Evolutionary conservation across 2,888 invertebrate species (phyloP).

Genomic region (Drosophila picticornis): DNA sequence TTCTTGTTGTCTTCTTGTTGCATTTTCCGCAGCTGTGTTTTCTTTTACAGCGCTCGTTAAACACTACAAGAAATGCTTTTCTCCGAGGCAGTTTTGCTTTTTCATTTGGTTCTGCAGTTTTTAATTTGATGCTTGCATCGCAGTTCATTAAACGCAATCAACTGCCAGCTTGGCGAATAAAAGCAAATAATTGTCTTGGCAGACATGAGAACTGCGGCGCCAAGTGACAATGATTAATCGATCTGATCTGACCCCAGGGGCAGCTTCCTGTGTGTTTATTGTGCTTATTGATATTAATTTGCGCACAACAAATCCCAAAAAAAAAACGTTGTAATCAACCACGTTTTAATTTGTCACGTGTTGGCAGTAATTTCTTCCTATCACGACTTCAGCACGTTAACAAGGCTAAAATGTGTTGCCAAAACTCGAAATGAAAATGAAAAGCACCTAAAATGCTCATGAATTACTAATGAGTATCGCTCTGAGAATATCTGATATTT

Average conservation of each 20-base stretch:
- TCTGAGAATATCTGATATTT: constrained; percentile 19
- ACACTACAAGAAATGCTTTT: constrained; percentile 28
- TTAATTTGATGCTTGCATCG: constrained; percentile 31
- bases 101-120: constrained; percentile 10
- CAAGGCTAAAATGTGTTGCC: constrained; percentile 5
- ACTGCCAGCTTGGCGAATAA: constrained; percentile 38
- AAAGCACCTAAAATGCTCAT: constrained; percentile 49
- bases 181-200: constrained; percentile 56
- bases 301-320: constrained; percentile 1
- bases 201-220: constrained; percentile 15
- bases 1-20: neutral
- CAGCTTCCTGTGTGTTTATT: neutral
- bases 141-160: constrained; percentile 76
- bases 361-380: neutral
- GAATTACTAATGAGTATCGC: constrained; percentile 46
- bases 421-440: constrained; percentile 42
- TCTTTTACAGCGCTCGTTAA: constrained; percentile 24
- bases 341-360: constrained; percentile 9
- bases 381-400: constrained; percentile 13
- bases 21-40: constrained; percentile 17
- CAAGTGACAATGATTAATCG: constrained; percentile 71
- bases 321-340: neutral
- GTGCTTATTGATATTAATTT: constrained; percentile 28
- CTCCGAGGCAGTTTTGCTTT: constrained; percentile 38
- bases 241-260: constrained; percentile 15